These are phyloP conservation scores for Theristicus caerulescens DNA, from an alignment of 2,113 vertebrate species.

Conservation along the genomic window DNA sequence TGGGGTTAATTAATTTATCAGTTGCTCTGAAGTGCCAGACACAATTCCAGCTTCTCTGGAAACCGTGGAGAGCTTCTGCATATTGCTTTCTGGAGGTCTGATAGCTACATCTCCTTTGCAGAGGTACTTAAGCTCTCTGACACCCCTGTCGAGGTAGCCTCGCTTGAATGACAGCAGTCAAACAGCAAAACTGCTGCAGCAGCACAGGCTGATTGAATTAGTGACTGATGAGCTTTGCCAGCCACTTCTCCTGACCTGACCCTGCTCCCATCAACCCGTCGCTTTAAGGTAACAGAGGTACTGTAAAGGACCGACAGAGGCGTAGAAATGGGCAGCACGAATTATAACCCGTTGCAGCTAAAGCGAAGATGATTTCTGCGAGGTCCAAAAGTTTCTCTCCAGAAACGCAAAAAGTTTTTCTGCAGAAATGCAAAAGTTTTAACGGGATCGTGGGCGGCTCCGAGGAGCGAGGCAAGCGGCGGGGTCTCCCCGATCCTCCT, in stretches of 20 bases:
- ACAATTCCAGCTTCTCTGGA: neutral
- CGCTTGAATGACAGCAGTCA: too few relatives aligned
- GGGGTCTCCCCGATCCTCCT: accelerated
- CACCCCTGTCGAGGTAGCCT: neutral
- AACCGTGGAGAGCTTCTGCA: neutral
- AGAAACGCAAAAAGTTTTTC: neutral
- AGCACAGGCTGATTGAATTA: neutral
- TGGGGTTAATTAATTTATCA: neutral
- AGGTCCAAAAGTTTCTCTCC: neutral
- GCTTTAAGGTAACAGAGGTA: neutral
- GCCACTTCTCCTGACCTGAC: neutral
- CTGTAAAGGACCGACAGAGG: neutral
- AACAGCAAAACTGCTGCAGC: neutral
- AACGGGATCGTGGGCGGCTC: accelerated
- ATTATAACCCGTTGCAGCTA: neutral
- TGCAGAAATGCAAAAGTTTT: neutral
- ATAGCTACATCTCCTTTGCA: neutral
- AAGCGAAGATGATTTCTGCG: neutral
- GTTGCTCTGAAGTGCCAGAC: neutral
- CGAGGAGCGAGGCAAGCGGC: neutral
- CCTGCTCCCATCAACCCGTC: neutral
- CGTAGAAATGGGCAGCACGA: neutral
- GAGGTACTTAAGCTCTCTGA: neutral
- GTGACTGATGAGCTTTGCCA: neutral
- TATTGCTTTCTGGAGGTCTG: neutral